Evolutionary conservation across 2,113 vertebrate genomes (phyloP), one percentile per base, ranked within the genome.

Genomic region (Hippocampus mohnikei): DNA sequence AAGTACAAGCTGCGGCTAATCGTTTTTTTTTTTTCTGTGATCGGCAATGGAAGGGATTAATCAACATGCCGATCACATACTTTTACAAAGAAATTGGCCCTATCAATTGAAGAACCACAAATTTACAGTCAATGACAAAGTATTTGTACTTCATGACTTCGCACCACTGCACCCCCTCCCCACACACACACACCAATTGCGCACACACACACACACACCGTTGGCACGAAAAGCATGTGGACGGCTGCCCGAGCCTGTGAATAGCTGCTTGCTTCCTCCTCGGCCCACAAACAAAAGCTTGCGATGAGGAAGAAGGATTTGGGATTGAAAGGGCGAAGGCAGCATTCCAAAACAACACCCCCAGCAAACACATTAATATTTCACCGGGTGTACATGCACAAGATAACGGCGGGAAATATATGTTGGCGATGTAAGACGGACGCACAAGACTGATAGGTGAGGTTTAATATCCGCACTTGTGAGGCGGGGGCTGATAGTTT

Each of bases 391-490:
- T 37, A 63, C 61, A 55, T 20, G 8, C 46, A 11, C 50, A 59
- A 46, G 69, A 80, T 66, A 63, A 62, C 46, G 69, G 63, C 70
- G 74, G 72, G 21, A 82, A 76, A 37, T 84, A 67, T 77, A 72
- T 70, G 73, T 77, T 72, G 50, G 74, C 73, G 79, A 88, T 83
- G 78, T 78, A 80, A 84, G 73, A 27, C 50, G 67, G 52, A 23
- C 27, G 27, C 15, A 12, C 58, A 77, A 77, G 77, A 74, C 67
- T 76, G 84, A 86, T 79, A 77, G 9, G 77, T 69, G 75, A 27
- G 27, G 73, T 87, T 84, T 89, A 87, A 90, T 88, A 88, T 90
- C 84, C 84, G 83, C 67, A 65, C 73, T 81, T 79, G 73, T 74
- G 81, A 75, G 15, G 15, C 4, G 15, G 12, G 64, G 60, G 41